Evolutionary conservation across 2,113 vertebrate species (phyloP).

Genomic region (Equus przewalskii): DNA sequence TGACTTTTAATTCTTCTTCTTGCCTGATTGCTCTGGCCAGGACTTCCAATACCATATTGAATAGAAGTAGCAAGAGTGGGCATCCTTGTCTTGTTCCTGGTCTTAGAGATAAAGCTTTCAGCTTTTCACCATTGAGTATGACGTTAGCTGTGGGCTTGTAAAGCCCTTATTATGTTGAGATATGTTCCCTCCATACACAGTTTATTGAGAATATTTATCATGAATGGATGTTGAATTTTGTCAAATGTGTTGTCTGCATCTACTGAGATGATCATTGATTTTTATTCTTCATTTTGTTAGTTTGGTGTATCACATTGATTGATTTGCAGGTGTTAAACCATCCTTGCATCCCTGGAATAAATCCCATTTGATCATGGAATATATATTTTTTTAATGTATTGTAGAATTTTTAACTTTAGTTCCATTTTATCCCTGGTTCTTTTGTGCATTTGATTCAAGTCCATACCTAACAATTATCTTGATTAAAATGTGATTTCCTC

Average conservation of each 20-base stretch:
- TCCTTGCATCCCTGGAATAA: background rate
- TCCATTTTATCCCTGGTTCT: background rate
- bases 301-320: background rate
- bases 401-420: background rate
- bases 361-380: background rate
- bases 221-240: background rate
- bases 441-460: background rate
- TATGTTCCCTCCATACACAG: background rate
- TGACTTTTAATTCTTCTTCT: background rate
- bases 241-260: background rate
- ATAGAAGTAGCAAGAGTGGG: background rate
- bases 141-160: background rate
- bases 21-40: background rate
- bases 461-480: background rate
- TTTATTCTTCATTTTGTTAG: background rate
- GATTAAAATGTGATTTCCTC: background rate
- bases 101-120: background rate
- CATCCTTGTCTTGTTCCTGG: background rate
- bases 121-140: background rate
- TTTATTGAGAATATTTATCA: background rate
- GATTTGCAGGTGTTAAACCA: background rate
- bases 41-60: background rate
- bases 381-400: background rate
- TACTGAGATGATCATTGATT: background rate
- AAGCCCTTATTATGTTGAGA: background rate